A percentile compares a stretch with the other conserved stretches of the same genome.
phyloP scores from a whole-genome alignment of 2,888 invertebrate species.

The Cantharis nigra region DNA sequence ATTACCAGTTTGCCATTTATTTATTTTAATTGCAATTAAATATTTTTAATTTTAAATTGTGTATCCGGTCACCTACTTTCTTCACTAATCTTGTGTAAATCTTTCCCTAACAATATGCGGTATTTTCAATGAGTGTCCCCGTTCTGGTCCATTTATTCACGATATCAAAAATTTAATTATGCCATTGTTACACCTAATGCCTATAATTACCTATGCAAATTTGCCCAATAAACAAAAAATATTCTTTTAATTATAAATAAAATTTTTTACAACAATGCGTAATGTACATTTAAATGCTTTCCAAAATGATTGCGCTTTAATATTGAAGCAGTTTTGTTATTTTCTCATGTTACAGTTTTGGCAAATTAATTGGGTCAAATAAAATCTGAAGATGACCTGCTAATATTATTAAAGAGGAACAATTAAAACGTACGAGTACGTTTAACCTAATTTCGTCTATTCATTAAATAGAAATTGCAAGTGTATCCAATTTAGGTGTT shows the following conservation, averaged over 20 bases:
- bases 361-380: not conserved
- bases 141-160: conserved; percentile 2
- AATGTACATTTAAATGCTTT: not conserved
- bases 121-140: conserved; percentile 11
- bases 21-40: not conserved
- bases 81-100: conserved; percentile 8
- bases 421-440: not conserved
- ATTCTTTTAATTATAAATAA: too few relatives aligned
- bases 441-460: not conserved
- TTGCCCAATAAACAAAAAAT: not conserved
- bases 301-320: not conserved
- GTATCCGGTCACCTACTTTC: conserved; percentile 28
- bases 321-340: not conserved
- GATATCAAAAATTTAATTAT: not conserved
- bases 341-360: not conserved
- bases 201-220: not conserved
- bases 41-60: conserved; percentile 4
- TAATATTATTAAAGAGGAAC: not conserved
- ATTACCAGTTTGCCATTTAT: not conserved
- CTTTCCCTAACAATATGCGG: conserved; percentile 4
- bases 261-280: too few relatives aligned
- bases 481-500: not conserved
- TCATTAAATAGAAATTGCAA: not conserved
- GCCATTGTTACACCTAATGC: not conserved
- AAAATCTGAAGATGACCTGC: not conserved